Evolutionary conservation across 92 coral and sea anemone genomes (phyloP).

Genomic region (Hydrozoanthus gracilis): DNA sequence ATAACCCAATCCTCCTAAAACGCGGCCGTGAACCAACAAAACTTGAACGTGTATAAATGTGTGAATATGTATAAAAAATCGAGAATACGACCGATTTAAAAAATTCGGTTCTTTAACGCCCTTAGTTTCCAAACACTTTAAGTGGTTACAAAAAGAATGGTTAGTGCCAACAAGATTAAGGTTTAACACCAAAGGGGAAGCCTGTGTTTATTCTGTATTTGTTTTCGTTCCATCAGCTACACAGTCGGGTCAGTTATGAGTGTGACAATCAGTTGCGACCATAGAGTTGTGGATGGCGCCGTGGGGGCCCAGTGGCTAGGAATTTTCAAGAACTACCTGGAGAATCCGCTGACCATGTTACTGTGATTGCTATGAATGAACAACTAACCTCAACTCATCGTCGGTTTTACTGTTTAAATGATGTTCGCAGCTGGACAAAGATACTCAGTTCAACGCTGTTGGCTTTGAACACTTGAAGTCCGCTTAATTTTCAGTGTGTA

Average conservation of each 20-base stretch:
- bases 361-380: constrained; percentile 43
- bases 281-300: constrained; percentile 96
- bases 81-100: too few species aligned
- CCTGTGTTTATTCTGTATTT: neutral
- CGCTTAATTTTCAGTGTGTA: too few species aligned
- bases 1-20: too few species aligned
- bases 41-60: too few species aligned
- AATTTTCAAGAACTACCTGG: constrained; percentile 87
- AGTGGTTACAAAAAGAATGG: too few species aligned
- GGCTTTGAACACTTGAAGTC: too few species aligned
- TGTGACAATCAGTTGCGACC: constrained; percentile 97
- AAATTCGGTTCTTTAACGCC: too few species aligned
- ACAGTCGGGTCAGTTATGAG: constrained; percentile 83
- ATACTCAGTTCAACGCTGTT: neutral
- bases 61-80: too few species aligned
- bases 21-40: too few species aligned
- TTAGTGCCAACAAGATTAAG: too few species aligned
- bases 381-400: neutral
- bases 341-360: constrained; percentile 90
- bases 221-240: constrained; percentile 66
- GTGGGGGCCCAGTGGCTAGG: constrained; percentile 97
- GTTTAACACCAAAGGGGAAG: too few species aligned
- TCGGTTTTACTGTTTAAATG: neutral
- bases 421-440: neutral
- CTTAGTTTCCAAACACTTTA: too few species aligned